These are phyloP conservation scores for Bactericera cockerelli DNA, from an alignment of 1,140 invertebrate species.

Conservation along the genomic window DNA sequence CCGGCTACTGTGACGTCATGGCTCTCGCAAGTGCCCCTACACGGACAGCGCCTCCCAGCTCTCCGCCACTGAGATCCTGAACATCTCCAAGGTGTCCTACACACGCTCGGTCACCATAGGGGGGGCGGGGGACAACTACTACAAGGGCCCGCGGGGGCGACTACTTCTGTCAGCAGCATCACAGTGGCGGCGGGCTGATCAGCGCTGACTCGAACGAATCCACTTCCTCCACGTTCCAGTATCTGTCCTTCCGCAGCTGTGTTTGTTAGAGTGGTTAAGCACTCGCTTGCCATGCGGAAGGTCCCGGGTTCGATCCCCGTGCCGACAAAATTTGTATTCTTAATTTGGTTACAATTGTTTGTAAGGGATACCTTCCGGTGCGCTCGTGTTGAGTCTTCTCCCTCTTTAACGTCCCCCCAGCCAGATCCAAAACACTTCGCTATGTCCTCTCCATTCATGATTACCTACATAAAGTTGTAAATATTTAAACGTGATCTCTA, in stretches of 20 bases:
- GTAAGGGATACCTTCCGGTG: too few relatives aligned
- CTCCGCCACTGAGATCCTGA: not conserved
- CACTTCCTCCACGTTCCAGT: not conserved
- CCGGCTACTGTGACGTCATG: not conserved
- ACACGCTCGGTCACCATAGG: not conserved
- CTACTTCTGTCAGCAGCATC: not conserved
- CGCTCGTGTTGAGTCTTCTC: too few relatives aligned
- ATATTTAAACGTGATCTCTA: too few relatives aligned
- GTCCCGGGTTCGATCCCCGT: too few relatives aligned
- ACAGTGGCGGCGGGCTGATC: not conserved
- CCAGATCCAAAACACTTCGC: too few relatives aligned
- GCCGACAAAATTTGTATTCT: too few relatives aligned
- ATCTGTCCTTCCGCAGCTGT: not conserved
- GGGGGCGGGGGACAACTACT: not conserved
- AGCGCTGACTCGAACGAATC: not conserved
- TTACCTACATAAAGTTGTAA: too few relatives aligned
- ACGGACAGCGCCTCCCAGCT: not conserved
- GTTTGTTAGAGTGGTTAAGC: not conserved
- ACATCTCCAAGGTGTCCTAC: constrained; percentile 6
- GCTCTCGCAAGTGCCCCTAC: not conserved
- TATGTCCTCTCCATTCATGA: too few relatives aligned
- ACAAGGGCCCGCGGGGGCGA: not conserved
- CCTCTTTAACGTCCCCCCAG: too few relatives aligned
- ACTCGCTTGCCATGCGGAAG: too few relatives aligned
- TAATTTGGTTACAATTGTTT: too few relatives aligned